These are phyloP conservation scores for Cygnus atratus DNA, from an alignment of 2,113 vertebrate species.

Conservation along the genomic window DNA sequence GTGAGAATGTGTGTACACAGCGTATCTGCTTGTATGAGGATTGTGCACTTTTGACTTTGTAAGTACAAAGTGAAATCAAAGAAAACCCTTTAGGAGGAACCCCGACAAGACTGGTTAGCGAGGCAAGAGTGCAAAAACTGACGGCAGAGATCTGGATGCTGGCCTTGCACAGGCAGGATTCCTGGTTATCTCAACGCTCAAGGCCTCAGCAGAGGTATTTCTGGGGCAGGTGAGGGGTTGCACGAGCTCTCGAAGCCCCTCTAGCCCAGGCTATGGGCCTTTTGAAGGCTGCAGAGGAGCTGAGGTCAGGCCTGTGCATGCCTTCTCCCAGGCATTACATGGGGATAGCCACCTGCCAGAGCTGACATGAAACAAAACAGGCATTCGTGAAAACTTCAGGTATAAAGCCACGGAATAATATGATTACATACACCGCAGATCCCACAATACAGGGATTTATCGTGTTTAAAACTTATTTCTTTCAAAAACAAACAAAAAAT, in stretches of 20 bases:
- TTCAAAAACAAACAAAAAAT: not conserved
- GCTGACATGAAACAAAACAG: fast-evolving
- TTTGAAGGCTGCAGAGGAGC: fast-evolving
- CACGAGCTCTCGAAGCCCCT: fast-evolving
- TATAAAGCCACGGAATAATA: fast-evolving
- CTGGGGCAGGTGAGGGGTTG: fast-evolving
- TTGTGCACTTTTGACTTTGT: not conserved
- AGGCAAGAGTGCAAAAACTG: not conserved
- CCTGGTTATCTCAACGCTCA: fast-evolving
- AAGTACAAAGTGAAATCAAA: fast-evolving
- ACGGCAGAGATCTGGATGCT: fast-evolving
- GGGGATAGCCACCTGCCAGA: fast-evolving
- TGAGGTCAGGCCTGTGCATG: not conserved
- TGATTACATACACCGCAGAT: fast-evolving
- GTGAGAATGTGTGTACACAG: fast-evolving
- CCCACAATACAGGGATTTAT: fast-evolving
- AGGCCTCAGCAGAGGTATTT: fast-evolving
- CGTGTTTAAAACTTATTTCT: not conserved
- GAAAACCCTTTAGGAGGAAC: no score
- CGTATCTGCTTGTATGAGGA: fast-evolving
- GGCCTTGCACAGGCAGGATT: fast-evolving
- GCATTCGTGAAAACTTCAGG: fast-evolving
- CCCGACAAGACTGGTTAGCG: fast-evolving
- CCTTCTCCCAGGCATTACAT: not conserved
- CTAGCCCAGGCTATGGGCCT: fast-evolving